These are phyloP conservation scores for Acutogordius australiensis DNA, from an alignment of 2,888 invertebrate genomes.

Conservation along the genomic window DNA sequence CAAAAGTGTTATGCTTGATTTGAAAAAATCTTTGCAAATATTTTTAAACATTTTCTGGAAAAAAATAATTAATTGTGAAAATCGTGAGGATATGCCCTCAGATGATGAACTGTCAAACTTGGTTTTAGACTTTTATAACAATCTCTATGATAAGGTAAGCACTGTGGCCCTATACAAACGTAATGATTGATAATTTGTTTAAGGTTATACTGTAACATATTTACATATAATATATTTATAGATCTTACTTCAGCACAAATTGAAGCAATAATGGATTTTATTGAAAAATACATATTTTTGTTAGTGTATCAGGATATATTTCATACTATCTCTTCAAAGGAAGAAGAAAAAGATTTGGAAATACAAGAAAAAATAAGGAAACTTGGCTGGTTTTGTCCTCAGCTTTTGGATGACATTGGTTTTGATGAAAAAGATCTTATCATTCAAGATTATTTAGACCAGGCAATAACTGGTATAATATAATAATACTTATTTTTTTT, in stretches of 20 bases:
- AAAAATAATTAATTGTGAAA: not conserved
- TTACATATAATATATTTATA: conserved; percentile 17
- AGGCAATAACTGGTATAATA: conserved; percentile 49
- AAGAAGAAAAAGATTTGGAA: conserved; percentile 68
- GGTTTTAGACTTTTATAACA: conserved; percentile 62
- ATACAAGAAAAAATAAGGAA: conserved; percentile 35
- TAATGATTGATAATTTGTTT: not conserved
- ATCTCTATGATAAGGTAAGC: conserved; percentile 41
- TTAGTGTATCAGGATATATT: conserved; percentile 56
- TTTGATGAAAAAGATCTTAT: conserved; percentile 53
- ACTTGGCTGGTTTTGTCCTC: not conserved
- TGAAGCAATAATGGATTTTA: conserved; percentile 56
- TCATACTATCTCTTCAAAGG: conserved; percentile 54
- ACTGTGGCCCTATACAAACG: conserved; percentile 16
- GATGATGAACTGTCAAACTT: conserved; percentile 58
- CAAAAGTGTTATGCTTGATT: not conserved
- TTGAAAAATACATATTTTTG: conserved; percentile 71
- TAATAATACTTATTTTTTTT: conserved; percentile 1
- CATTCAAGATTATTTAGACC: conserved; percentile 58
- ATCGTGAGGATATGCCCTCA: not conserved
- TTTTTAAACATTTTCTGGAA: not conserved
- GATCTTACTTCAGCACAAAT: conserved; percentile 39
- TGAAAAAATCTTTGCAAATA: not conserved
- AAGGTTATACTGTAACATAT: not conserved
- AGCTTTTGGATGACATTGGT: conserved; percentile 36